Evolutionary conservation across 2,113 vertebrate genomes (phyloP).

Genomic region (Caretta caretta): DNA sequence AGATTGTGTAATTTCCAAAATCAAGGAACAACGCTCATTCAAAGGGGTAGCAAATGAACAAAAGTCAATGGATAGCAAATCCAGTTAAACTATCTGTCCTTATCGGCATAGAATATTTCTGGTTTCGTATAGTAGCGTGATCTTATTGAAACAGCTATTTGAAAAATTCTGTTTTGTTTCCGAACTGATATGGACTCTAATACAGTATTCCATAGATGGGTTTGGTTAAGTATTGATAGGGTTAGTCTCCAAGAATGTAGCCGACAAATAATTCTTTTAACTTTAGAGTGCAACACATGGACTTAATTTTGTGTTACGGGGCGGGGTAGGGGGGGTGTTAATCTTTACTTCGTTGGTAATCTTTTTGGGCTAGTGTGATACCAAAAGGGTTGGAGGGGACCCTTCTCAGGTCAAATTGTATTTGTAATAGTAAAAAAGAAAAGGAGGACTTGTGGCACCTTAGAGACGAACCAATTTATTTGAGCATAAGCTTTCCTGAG

Average conservation of each 20-base stretch:
- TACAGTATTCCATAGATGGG: not conserved
- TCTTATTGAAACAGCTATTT: not conserved
- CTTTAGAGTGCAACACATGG: not conserved
- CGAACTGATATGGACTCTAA: not conserved
- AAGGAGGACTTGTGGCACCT: no score
- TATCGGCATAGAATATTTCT: not conserved
- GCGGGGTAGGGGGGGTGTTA: not conserved
- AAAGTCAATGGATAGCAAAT: not conserved
- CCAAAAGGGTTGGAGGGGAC: not conserved
- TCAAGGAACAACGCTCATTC: not conserved
- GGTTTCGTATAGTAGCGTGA: constrained; percentile 3
- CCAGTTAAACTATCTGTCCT: not conserved
- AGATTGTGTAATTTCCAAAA: not conserved
- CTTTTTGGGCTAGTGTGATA: not conserved
- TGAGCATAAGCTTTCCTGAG: no score
- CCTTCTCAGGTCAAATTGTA: not conserved
- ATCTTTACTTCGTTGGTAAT: constrained; percentile 33
- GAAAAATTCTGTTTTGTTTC: not conserved
- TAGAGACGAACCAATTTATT: no score
- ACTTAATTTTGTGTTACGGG: not conserved
- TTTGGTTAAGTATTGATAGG: not conserved
- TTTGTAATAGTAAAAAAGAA: not conserved
- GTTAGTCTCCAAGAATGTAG: not conserved
- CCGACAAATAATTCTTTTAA: constrained; percentile 12
- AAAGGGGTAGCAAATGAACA: not conserved